Conservation (phyloP, 1,140 invertebrate genomes). For the Ditylenchus dipsaci region DNA sequence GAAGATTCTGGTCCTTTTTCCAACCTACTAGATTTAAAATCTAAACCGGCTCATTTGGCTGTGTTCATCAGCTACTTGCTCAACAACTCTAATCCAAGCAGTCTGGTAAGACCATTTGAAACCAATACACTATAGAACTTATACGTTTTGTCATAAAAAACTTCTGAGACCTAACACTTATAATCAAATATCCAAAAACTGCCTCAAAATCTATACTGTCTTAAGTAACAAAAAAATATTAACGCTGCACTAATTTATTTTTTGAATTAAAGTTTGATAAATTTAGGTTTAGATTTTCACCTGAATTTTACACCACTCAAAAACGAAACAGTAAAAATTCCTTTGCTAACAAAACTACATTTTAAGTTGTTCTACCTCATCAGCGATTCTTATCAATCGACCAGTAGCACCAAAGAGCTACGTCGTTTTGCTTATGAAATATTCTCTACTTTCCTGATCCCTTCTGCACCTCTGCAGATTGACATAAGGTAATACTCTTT, state of each 20-base stretch:
- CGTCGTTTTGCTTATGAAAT: slow-evolving; percentile 96
- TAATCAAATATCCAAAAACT: neutral
- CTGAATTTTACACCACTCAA: too few relatives aligned
- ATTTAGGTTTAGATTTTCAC: too few relatives aligned
- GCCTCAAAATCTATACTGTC: neutral
- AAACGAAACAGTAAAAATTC: too few relatives aligned
- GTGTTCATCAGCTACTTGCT: slow-evolving; percentile 32
- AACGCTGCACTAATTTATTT: too few relatives aligned
- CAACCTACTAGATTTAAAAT: slow-evolving; percentile 31
- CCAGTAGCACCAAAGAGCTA: slow-evolving; percentile 78
- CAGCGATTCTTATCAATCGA: slow-evolving; percentile 72
- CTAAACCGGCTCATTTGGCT: slow-evolving; percentile 29
- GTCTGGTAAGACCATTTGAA: slow-evolving; percentile 19
- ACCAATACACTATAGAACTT: neutral
- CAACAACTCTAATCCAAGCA: slow-evolving; percentile 34
- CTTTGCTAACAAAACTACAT: too few relatives aligned
- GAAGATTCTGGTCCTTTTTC: slow-evolving; percentile 26
- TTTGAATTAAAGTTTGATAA: too few relatives aligned
- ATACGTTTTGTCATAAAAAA: neutral
- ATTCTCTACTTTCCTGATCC: slow-evolving; percentile 88
- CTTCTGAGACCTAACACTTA: slow-evolving; percentile 1
- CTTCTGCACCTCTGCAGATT: slow-evolving; percentile 66
- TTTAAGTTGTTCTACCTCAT: slow-evolving; percentile 77
- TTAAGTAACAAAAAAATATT: too few relatives aligned
- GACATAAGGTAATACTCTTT: slow-evolving; percentile 11